Conservation (phyloP, 2,888 invertebrate species). For the Sussaba pulchella region DNA sequence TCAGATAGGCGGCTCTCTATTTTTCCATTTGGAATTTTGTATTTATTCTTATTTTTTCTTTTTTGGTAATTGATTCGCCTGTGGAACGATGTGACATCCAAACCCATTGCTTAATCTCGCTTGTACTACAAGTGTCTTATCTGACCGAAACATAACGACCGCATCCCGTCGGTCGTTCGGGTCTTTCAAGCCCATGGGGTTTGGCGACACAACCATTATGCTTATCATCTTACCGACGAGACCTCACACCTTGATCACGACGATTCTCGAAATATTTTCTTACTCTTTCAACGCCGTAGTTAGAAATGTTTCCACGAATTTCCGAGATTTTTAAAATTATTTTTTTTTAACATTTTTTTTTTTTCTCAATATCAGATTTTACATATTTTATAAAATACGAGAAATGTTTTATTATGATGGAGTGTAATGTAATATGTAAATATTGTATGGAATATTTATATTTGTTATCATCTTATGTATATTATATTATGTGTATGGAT, state of each 20-base stretch:
- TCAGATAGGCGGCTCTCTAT: neutral
- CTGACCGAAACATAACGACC: conserved; percentile 30
- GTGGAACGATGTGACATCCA: conserved; percentile 1
- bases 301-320: neutral
- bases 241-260: conserved; percentile 43
- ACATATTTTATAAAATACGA: too few relatives aligned
- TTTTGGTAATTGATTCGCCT: neutral
- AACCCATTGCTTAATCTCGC: neutral
- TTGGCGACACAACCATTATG: conserved; percentile 14
- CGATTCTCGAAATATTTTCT: neutral
- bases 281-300: neutral
- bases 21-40: neutral
- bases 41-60: neutral
- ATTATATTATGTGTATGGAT: too few relatives aligned
- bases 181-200: conserved; percentile 33
- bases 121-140: conserved; percentile 38
- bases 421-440: too few relatives aligned
- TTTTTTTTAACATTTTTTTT: neutral
- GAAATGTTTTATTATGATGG: too few relatives aligned
- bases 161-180: conserved; percentile 21
- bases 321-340: neutral
- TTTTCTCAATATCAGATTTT: too few relatives aligned
- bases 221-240: conserved; percentile 37
- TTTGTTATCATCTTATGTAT: too few relatives aligned
- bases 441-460: too few relatives aligned